Conservation (phyloP, 92 coral and sea anemone genomes). For the Paragorgia papillata region DNA sequence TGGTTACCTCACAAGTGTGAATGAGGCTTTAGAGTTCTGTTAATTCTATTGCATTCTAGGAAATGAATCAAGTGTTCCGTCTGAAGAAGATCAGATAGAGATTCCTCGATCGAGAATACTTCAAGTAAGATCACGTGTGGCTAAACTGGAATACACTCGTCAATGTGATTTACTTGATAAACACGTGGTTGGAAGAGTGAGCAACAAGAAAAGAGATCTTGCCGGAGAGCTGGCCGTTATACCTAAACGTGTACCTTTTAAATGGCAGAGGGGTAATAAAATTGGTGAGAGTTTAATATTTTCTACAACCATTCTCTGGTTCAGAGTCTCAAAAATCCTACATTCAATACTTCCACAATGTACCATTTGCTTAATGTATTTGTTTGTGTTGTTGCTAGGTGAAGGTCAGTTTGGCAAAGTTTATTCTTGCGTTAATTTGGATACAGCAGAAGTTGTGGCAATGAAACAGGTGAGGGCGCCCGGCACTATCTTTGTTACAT, state of each 20-base stretch:
- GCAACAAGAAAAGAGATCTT: constrained; percentile 82
- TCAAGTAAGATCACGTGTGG: constrained; percentile 67
- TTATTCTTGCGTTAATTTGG: constrained; percentile 92
- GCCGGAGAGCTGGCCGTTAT: constrained; percentile 89
- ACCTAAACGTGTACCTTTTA: constrained; percentile 90
- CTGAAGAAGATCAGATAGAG: constrained; percentile 10
- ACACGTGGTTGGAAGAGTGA: constrained; percentile 76
- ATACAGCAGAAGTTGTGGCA: constrained; percentile 93
- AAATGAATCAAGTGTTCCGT: not conserved
- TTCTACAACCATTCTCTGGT: too few relatives aligned
- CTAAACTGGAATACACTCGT: constrained; percentile 61
- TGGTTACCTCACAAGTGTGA: too few relatives aligned
- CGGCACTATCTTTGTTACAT: too few relatives aligned
- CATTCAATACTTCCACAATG: too few relatives aligned
- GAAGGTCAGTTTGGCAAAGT: constrained; percentile 99
- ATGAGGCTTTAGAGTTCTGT: too few relatives aligned
- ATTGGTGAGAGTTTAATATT: constrained; percentile 68
- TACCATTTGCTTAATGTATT: too few relatives aligned
- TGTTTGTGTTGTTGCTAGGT: constrained; percentile 45
- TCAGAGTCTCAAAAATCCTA: too few relatives aligned
- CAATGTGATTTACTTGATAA: constrained; percentile 63
- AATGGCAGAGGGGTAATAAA: constrained; percentile 99
- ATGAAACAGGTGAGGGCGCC: constrained; percentile 97
- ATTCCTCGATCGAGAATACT: constrained; percentile 57
- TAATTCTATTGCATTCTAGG: too few relatives aligned